phyloP scores from a whole-genome alignment of 2,113 vertebrate species.

The Lipotes vexillifer region DNA sequence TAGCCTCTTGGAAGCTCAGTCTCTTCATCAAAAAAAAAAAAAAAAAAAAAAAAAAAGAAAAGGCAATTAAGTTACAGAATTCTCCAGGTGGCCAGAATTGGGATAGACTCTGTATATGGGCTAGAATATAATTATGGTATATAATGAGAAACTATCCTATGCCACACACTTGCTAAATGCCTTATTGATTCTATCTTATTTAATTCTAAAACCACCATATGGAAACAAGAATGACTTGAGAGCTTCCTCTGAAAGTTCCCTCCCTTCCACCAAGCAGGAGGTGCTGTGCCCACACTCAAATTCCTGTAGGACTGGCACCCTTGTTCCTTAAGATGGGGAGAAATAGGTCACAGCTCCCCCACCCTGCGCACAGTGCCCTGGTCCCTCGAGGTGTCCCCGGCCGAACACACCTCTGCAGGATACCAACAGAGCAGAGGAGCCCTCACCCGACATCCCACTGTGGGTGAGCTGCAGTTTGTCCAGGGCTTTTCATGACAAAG shows the following conservation, averaged over 20 bases:
- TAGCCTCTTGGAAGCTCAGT: not conserved
- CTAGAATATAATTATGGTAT: not conserved
- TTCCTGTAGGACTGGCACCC: not conserved
- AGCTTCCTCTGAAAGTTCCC: not conserved
- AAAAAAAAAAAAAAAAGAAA: not conserved
- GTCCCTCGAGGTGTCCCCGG: not conserved
- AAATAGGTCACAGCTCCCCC: accelerated
- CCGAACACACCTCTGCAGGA: too few species aligned
- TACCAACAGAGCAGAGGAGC: accelerated
- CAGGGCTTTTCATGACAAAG: not conserved
- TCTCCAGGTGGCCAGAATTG: not conserved
- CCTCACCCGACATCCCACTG: accelerated
- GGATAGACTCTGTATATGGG: not conserved
- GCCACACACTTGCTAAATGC: not conserved
- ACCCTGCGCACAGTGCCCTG: not conserved
- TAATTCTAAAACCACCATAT: not conserved
- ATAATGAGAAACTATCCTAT: not conserved
- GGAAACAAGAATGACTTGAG: not conserved
- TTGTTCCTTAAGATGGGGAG: not conserved
- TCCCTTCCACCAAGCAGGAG: accelerated
- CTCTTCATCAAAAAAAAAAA: not conserved
- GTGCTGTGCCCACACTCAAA: accelerated
- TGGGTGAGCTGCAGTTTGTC: accelerated
- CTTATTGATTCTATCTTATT: not conserved
- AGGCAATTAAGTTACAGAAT: not conserved